phyloP scores from a whole-genome alignment of 2,797 vertebrate genomes.

The Pseudomugil gertrudae region DNA sequence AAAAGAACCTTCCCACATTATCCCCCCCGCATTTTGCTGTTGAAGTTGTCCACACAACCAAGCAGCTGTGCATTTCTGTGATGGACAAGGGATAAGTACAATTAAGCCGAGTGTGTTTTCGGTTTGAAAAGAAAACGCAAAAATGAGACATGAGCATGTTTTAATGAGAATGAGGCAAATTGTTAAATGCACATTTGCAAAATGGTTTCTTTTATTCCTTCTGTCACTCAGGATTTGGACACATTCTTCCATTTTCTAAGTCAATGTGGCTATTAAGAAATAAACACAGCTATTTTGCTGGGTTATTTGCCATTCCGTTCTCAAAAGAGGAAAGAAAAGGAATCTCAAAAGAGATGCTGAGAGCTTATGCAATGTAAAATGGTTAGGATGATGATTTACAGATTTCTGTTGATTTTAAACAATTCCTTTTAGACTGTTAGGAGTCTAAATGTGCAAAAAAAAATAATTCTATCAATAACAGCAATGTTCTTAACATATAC shows the following conservation, averaged over 20 bases:
- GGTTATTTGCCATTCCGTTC: slow-evolving; percentile 19
- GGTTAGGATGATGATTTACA: slow-evolving; percentile 11
- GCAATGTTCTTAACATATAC: slow-evolving; percentile 20
- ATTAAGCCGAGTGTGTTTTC: slow-evolving; percentile 73
- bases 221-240: slow-evolving; percentile 81
- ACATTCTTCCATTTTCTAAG: slow-evolving; percentile 61
- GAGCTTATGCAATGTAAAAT: slow-evolving; percentile 1
- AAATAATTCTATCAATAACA: background rate
- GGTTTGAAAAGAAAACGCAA: slow-evolving; percentile 64
- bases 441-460: background rate
- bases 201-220: slow-evolving; percentile 70
- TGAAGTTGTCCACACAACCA: slow-evolving; percentile 52
- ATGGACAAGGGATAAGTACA: slow-evolving; percentile 81
- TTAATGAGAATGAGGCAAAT: slow-evolving; percentile 71
- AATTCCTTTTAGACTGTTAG: slow-evolving; percentile 6
- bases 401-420: slow-evolving; percentile 14
- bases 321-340: slow-evolving; percentile 7
- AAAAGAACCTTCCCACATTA: slow-evolving; percentile 61
- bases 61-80: slow-evolving; percentile 56
- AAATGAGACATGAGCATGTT: slow-evolving; percentile 65
- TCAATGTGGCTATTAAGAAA: slow-evolving; percentile 50
- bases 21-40: slow-evolving; percentile 35
- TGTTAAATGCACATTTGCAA: slow-evolving; percentile 72
- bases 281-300: slow-evolving; percentile 44
- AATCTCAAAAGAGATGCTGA: slow-evolving; percentile 14